Evolutionary conservation across 2,113 vertebrate species (phyloP).

Genomic region (Anas platyrhynchos): DNA sequence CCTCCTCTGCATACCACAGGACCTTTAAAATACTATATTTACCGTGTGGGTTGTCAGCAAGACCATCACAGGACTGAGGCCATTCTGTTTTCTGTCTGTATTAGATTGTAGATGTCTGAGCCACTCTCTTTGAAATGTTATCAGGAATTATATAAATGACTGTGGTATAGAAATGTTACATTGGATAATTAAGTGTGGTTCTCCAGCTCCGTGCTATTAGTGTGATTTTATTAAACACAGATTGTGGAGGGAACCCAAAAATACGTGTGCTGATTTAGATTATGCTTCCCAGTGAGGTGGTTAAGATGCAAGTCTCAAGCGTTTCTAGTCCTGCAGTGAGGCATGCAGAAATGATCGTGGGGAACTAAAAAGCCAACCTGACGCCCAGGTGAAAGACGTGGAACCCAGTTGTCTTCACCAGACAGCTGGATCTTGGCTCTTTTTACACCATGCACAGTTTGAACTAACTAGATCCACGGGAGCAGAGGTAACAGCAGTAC

Average conservation of each 20-base stretch:
- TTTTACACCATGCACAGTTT: not conserved
- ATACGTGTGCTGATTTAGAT: slow-evolving; percentile 27
- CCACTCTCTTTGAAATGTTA: not conserved
- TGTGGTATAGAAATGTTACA: not conserved
- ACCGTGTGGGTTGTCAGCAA: not conserved
- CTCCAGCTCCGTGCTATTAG: slow-evolving; percentile 33
- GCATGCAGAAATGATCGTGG: not conserved
- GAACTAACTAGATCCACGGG: not conserved
- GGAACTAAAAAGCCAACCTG: not conserved
- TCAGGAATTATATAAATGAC: not conserved
- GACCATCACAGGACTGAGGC: not conserved
- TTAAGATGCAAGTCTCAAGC: slow-evolving; percentile 48
- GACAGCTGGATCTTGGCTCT: not conserved
- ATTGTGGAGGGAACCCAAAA: slow-evolving; percentile 49
- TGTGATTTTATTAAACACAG: slow-evolving; percentile 64
- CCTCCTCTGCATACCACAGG: not conserved
- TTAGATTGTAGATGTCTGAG: not conserved
- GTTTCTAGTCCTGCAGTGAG: not conserved
- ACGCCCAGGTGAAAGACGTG: not conserved
- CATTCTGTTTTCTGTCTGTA: not conserved
- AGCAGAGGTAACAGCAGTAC: fast-evolving
- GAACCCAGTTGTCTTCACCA: not conserved
- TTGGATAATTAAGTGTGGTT: slow-evolving; percentile 37
- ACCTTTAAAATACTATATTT: not conserved
- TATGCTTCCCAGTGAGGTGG: slow-evolving; percentile 44